Conservation (phyloP, 2,113 vertebrate genomes). For the Ameiurus melas region DNA sequence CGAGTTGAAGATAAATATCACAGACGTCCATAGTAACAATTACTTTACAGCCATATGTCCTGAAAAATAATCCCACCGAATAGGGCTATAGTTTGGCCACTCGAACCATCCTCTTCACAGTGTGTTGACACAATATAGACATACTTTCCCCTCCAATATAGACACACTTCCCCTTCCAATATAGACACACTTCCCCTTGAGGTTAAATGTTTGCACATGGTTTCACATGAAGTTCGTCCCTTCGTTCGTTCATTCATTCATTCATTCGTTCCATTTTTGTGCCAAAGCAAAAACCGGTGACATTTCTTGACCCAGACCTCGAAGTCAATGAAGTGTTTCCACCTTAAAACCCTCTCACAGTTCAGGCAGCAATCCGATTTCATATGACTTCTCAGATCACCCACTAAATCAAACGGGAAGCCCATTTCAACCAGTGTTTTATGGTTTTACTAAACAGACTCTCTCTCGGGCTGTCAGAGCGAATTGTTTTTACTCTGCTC, state of each 20-base stretch:
- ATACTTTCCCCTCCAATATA: too few relatives aligned
- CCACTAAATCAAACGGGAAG: constrained; percentile 3
- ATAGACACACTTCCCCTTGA: too few relatives aligned
- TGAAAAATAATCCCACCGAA: too few relatives aligned
- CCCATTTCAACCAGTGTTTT: constrained; percentile 24
- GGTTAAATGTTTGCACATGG: not conserved
- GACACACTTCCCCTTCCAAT: too few relatives aligned
- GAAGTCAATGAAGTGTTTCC: not conserved
- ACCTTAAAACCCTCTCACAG: not conserved
- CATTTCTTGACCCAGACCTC: not conserved
- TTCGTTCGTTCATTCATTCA: not conserved
- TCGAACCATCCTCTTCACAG: too few relatives aligned
- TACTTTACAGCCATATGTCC: too few relatives aligned
- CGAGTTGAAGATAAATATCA: too few relatives aligned
- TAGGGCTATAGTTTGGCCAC: too few relatives aligned
- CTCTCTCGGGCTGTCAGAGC: constrained; percentile 21
- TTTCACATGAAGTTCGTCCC: not conserved
- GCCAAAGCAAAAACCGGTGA: not conserved
- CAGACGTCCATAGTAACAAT: not conserved
- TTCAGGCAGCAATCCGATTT: constrained; percentile 5
- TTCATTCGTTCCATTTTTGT: not conserved
- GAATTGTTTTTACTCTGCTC: constrained; percentile 31
- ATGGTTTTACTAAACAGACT: constrained; percentile 25
- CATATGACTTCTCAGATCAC: not conserved
- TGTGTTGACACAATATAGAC: too few relatives aligned